These are phyloP conservation scores for Tortrix viridana DNA, from an alignment of 2,888 invertebrate genomes.

Conservation along the genomic window DNA sequence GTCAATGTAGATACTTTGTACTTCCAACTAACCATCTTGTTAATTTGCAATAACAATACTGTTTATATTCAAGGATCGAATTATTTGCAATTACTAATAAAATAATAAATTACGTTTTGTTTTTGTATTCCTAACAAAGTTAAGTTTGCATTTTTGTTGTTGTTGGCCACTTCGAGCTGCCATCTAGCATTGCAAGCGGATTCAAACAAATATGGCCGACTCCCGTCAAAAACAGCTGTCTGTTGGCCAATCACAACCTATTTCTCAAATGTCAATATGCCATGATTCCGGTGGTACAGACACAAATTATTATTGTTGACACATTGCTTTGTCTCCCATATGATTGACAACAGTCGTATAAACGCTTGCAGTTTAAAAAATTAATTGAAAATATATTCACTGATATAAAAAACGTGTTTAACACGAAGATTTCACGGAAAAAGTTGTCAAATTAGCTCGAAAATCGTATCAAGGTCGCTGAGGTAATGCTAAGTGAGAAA, in stretches of 20 bases:
- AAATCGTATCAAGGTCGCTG: slow-evolving; percentile 67
- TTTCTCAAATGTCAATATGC: slow-evolving; percentile 61
- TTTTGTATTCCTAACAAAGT: neutral
- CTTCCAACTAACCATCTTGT: neutral
- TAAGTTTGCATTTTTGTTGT: slow-evolving; percentile 45
- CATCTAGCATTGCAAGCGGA: slow-evolving; percentile 54
- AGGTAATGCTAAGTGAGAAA: slow-evolving; percentile 51
- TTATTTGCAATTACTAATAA: neutral
- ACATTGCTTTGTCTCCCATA: slow-evolving; percentile 76
- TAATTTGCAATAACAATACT: no score
- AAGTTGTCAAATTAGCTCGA: slow-evolving; percentile 42
- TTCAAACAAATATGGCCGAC: slow-evolving; percentile 37
- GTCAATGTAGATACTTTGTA: slow-evolving; percentile 32
- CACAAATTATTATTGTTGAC: slow-evolving; percentile 67
- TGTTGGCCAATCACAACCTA: slow-evolving; percentile 63
- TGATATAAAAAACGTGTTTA: slow-evolving; percentile 39
- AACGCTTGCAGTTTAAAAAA: slow-evolving; percentile 37
- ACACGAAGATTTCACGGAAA: slow-evolving; percentile 39
- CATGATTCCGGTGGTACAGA: slow-evolving; percentile 57
- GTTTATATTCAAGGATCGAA: no score
- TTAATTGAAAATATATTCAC: slow-evolving; percentile 28
- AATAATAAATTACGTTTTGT: neutral
- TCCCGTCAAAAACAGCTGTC: slow-evolving; percentile 81
- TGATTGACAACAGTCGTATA: slow-evolving; percentile 58
- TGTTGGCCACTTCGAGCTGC: slow-evolving; percentile 60